Percentiles rank a stretch among this genome's conserved stretches.
These are phyloP conservation scores for Notarius quadriscutis DNA, from an alignment of 2,113 vertebrate species.

Conservation along the genomic window DNA sequence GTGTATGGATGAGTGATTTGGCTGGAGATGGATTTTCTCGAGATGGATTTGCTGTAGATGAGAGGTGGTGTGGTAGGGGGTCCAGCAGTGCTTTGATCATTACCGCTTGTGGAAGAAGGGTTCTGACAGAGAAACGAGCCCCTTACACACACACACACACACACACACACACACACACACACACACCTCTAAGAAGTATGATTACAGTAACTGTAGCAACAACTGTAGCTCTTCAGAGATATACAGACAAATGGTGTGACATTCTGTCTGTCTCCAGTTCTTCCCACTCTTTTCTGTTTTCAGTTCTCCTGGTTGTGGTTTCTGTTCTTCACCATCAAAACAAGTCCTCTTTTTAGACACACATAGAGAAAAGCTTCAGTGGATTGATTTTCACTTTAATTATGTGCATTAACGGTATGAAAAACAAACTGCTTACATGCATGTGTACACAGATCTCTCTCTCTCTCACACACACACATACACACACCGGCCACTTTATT, in stretches of 20 bases:
- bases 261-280: background rate
- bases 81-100: constrained; percentile 77
- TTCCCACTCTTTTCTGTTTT: background rate
- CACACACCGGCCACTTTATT: background rate
- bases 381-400: constrained; percentile 14
- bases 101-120: constrained; percentile 73
- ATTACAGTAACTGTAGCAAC: constrained; percentile 29
- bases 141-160: constrained; percentile 28
- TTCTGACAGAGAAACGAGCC: constrained; percentile 69
- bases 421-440: background rate
- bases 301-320: background rate
- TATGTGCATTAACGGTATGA: background rate
- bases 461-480: background rate
- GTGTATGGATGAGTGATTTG: constrained; percentile 70
- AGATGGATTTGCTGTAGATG: constrained; percentile 69
- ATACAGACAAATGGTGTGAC: background rate
- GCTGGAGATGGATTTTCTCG: constrained; percentile 66
- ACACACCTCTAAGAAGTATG: constrained; percentile 23
- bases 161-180: constrained; percentile 26
- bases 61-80: constrained; percentile 69
- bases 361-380: constrained; percentile 5
- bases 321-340: constrained; percentile 14
- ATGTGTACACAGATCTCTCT: background rate
- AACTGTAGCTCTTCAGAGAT: constrained; percentile 1
- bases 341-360: constrained; percentile 22